Evolutionary conservation across 2,113 vertebrate genomes (phyloP).

Genomic region (Steatornis caripensis): DNA sequence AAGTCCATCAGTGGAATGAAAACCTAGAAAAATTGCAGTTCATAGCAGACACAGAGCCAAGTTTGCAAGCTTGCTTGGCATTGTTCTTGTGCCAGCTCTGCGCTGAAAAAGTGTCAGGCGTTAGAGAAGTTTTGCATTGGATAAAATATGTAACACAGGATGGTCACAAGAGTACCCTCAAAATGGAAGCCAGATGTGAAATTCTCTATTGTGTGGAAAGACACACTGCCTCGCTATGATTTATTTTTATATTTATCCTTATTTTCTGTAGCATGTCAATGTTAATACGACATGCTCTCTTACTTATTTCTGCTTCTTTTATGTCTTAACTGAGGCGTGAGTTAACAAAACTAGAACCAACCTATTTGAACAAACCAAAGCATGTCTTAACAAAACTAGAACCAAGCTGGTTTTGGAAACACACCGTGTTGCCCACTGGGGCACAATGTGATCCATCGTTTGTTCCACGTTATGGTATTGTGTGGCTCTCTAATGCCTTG

Average conservation of each 20-base stretch:
- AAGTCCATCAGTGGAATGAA: neutral
- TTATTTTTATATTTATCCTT: neutral
- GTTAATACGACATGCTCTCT: neutral
- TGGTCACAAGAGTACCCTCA: neutral
- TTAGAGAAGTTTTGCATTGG: neutral
- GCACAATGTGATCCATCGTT: neutral
- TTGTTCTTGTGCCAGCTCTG: fast-evolving
- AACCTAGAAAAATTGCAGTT: neutral
- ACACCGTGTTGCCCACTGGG: fast-evolving
- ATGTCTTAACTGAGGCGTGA: neutral
- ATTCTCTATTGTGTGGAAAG: neutral
- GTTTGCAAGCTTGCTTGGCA: neutral
- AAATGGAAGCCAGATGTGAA: neutral
- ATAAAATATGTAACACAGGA: neutral
- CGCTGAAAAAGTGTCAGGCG: fast-evolving
- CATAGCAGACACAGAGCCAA: neutral
- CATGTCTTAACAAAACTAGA: neutral
- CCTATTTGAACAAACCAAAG: neutral
- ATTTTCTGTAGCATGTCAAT: neutral
- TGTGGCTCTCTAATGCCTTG: neutral
- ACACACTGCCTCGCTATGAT: neutral
- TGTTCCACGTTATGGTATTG: neutral
- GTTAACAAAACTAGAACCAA: neutral
- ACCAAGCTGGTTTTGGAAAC: neutral
- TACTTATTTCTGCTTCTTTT: neutral